These are phyloP conservation scores for Diaperis boleti DNA, from an alignment of 2,888 invertebrate species.

Conservation along the genomic window DNA sequence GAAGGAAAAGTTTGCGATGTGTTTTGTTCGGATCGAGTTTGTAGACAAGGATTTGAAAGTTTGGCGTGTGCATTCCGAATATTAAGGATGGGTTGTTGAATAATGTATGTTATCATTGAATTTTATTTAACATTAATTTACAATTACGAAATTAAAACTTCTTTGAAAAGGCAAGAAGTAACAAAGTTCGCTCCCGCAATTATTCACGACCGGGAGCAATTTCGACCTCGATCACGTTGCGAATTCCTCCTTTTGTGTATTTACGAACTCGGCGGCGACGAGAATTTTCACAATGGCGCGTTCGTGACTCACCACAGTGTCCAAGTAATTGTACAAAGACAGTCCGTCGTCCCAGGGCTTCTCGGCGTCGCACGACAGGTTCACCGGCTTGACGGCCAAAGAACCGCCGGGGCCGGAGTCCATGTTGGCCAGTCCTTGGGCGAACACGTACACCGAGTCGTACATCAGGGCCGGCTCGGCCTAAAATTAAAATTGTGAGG, in stretches of 20 bases:
- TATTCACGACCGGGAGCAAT: too few species aligned
- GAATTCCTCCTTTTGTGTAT: conserved; percentile 3
- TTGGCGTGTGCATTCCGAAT: conserved; percentile 40
- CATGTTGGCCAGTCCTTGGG: conserved; percentile 80
- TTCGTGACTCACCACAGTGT: conserved; percentile 73
- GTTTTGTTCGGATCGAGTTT: conserved; percentile 36
- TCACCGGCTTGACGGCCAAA: conserved; percentile 73
- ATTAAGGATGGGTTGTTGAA: conserved; percentile 24
- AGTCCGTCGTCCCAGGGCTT: conserved; percentile 84
- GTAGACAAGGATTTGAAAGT: conserved; percentile 39
- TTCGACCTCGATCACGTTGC: too few species aligned
- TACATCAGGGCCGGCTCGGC: conserved; percentile 88
- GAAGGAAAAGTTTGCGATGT: conserved; percentile 38
- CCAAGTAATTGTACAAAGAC: conserved; percentile 80
- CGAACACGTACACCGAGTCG: conserved; percentile 87
- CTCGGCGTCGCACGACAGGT: conserved; percentile 86
- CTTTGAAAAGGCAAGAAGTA: too few species aligned
- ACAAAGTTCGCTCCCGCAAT: too few species aligned
- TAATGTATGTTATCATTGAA: too few species aligned
- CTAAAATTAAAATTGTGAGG: too few species aligned
- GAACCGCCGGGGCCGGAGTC: conserved; percentile 72
- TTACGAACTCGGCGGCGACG: background rate
- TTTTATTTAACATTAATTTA: too few species aligned
- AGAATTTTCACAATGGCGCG: conserved; percentile 21
- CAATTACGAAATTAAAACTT: too few species aligned